phyloP scores from a whole-genome alignment of 1,140 invertebrate species.

The Drosophila lacertosa region DNA sequence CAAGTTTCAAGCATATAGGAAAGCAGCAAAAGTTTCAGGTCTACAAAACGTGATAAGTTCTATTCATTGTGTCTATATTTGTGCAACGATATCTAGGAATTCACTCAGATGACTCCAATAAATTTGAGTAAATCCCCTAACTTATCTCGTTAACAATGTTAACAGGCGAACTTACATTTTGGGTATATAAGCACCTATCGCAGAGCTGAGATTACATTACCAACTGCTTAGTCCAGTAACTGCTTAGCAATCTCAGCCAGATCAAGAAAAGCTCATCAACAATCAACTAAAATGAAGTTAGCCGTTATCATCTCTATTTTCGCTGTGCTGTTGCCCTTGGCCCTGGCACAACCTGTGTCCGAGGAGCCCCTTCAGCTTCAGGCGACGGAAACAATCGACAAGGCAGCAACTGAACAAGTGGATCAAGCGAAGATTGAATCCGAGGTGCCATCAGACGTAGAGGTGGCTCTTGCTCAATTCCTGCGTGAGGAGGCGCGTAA shows the following conservation, averaged over 20 bases:
- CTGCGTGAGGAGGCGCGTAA: neutral
- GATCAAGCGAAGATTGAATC: neutral
- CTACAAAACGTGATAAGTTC: neutral
- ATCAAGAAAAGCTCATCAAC: neutral
- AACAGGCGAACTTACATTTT: neutral
- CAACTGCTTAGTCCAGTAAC: neutral
- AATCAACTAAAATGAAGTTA: conserved; percentile 15
- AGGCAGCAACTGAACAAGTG: neutral
- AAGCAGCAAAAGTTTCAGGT: too few relatives aligned
- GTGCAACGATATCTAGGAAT: conserved; percentile 13
- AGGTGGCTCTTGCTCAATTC: conserved; percentile 1
- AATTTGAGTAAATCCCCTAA: conserved; percentile 6
- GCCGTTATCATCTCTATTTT: neutral
- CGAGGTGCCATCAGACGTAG: neutral
- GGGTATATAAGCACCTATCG: conserved; percentile 1
- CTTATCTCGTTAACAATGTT: neutral
- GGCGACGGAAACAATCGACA: neutral
- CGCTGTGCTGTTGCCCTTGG: neutral
- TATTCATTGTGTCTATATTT: conserved; percentile 1
- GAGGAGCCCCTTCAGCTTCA: neutral
- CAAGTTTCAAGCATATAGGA: too few relatives aligned
- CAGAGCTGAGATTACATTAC: neutral
- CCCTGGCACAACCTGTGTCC: neutral
- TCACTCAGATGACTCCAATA: neutral
- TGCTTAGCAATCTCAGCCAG: neutral